Evolutionary conservation across 2,888 invertebrate genomes (phyloP), one percentile per base, ranked within the genome.

Genomic region (Celastrina argiolus): DNA sequence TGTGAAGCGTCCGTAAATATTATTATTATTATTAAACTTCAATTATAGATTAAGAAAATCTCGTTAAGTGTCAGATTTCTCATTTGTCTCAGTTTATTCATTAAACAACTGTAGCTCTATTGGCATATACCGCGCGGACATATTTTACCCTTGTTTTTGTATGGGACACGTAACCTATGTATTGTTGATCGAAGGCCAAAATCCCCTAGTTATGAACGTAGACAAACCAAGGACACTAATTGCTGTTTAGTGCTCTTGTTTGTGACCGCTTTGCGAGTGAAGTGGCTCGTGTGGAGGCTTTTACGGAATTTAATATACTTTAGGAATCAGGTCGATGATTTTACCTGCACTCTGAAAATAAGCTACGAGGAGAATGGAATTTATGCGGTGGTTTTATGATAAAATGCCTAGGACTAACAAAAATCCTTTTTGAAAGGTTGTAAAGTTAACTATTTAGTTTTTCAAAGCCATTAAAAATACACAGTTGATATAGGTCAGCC

Each of bases 281-380:
- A 59, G 34, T 59, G 31, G 16, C 59, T 59, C 59, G 31, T 58
- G 58, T 2, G 18, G 16, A 16, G 31, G 31, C 59, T 59, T 58
- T 58, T 34, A 59, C 31, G 59, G 59, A 59, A 59, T 59, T 59
- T 59, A 59, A 59, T 59, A 59, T 59, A 31, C 59, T 59, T 59
- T 31, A 34, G 59, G 34, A 59, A 59, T 34, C 34, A 59, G 31
- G 31, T 31, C 59, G 59, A 59, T 36, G 59, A 59, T 59, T 59
- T 59, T 59, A 59, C 31, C 56, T 26, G 51, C 51, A 51, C 51
- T 51, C 51, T 41, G 34, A 34, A 34, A 26, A 28, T 31, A 34
- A 26, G 51, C 51, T 51, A 12, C 5, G 51, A 51, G 22, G 51
- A 51, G 51, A 51, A 51, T 51, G 51, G 26, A 51, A 51, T 51